A percentile compares a stretch with the other conserved stretches of the same genome.
These are phyloP conservation scores for Phainopepla nitens DNA, from an alignment of 2,113 vertebrate genomes.

Conservation along the genomic window DNA sequence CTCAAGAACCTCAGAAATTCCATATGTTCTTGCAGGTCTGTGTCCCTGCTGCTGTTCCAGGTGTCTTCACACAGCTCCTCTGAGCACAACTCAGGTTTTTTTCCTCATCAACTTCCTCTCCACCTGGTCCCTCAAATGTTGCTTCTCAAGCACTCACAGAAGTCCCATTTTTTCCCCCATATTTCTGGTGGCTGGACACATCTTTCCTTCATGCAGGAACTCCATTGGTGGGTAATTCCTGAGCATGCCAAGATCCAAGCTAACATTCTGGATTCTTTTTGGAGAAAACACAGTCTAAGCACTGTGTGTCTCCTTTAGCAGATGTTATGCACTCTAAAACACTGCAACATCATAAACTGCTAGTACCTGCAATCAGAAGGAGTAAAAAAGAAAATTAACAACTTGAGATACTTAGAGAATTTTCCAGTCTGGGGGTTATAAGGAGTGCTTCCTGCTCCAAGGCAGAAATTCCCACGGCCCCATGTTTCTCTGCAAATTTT, in stretches of 20 bases:
- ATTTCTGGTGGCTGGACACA: background rate
- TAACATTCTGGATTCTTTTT: background rate
- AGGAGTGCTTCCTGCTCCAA: background rate
- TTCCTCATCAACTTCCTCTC: accelerated
- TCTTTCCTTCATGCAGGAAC: background rate
- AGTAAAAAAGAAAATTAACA: background rate
- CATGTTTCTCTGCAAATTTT: background rate
- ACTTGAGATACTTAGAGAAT: background rate
- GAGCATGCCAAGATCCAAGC: background rate
- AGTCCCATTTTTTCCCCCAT: background rate
- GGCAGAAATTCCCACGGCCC: background rate
- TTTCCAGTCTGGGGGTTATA: background rate
- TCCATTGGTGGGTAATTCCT: background rate
- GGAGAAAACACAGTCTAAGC: background rate
- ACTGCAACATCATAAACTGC: background rate
- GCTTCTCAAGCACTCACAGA: background rate
- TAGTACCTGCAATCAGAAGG: background rate
- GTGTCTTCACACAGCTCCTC: background rate
- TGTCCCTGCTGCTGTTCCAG: background rate
- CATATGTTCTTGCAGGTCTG: background rate
- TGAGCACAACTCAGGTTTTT: background rate
- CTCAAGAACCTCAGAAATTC: background rate
- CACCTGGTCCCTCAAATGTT: background rate
- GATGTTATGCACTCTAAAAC: background rate
- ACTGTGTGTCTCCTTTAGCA: background rate